Base-by-base conservation (phyloP, 2,888 invertebrate genomes). In the Pollenia angustigena region DNA sequence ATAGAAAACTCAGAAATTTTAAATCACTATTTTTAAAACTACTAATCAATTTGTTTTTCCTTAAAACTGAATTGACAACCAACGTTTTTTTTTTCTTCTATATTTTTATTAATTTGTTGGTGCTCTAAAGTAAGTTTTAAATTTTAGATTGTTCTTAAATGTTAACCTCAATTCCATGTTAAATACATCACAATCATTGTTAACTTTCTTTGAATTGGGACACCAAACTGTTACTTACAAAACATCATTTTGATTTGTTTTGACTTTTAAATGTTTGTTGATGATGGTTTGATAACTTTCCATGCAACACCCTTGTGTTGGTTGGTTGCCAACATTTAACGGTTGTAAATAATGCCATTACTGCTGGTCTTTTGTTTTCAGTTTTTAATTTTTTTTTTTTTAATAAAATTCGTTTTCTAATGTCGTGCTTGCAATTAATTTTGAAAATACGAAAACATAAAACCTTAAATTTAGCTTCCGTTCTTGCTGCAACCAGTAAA, bases 381-480 rank as follows among this genome's bases (percentile, higher is more conserved):
- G 23, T 0, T 12, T 42, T n/a, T n/a, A n/a, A 14, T n/a, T 60
- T 14, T 40, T 23, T 44, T 23, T 42, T 16, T 7, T 69, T 0
- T 12, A 32, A 12, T 46, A 32, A 32, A 12, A 69, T 23, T 42
- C 4, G 7, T 42, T n/a, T 32, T 32, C 40, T 62, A 71, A 74
- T 81, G 58, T 74, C 66, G 42, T 75, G 75, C 23, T 32, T 69
- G 14, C 69, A 82, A 75, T 75, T 82, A 68, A 82, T 71, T 71
- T 82, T 16, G 72, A 56, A 64, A 74, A 74, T 56, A 56, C 8
- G 54, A 54, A 66, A 78, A 69, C 23, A 71, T 46, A 58, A 82
- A 66, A 16, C 54, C 14, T 68, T 62, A 84, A 79, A 64, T 74
- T 69, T 75, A 54, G 78, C 85, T 85, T 85, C 81, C 85, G 85